Base-by-base conservation (phyloP, 1,140 invertebrate genomes). In the Achatina immaculata region DNA sequence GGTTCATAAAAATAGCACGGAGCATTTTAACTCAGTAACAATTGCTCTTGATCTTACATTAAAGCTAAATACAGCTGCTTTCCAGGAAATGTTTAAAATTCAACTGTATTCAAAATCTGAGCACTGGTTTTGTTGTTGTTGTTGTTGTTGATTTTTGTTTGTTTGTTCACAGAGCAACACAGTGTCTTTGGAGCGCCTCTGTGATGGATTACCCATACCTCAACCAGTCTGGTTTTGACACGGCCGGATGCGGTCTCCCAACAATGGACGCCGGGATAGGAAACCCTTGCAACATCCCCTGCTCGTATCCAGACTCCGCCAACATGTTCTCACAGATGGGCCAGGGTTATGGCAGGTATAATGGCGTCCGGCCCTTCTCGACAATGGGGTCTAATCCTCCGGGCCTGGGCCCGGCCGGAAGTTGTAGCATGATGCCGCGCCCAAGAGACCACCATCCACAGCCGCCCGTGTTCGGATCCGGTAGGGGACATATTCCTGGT, bases 281-380 rank as follows among this genome's bases (percentile, higher is more conserved):
- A 14, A 80, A 80, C 38, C 78, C 65, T 28, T 91, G 90, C 73
- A 91, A 89, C 69, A 94, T 95, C 92, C 94, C 95, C 51, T 95
- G 95, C 89, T 94, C 95, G 11, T 96, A 96, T 91, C 95, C 95
- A 38, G 95, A 96, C 90, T 92, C 96, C 82, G 95, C 95, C 38
- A 80, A 80, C n/a, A 95, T 95, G 19, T 96, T 95, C 91, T 95
- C 95, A 65, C 95, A 96, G 92, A 96, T 96, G 94, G 95, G 95
- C 75, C 87, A 88, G 66, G 86, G 86, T 78, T 89, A 89, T 82
- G 84, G 88, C 7, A 4, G 78, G 28, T 89, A 89, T 82, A 89
- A 89, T 76, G 86, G 86, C 68, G 88, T 89, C 19, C 81, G 88
- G 62, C 84, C 85, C n/a, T 89, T 89, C 58, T 85, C 86, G 9